Conservation (phyloP, 2,113 vertebrate species). For the Struthio camelus region DNA sequence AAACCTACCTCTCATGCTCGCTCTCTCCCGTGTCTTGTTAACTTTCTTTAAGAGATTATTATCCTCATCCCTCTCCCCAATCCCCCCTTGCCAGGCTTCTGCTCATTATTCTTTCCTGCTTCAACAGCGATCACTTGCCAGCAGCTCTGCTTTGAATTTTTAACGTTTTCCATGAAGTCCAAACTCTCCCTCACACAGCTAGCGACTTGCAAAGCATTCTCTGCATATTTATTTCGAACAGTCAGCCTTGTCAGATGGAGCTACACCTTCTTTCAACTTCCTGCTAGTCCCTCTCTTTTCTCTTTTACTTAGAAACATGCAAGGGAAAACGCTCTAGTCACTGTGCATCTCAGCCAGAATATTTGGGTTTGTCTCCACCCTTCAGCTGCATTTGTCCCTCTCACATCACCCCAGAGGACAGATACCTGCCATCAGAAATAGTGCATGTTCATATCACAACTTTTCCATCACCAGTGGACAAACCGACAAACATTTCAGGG, state of each 20-base stretch:
- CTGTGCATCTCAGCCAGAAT: not conserved
- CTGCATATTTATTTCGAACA: not conserved
- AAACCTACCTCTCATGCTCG: not conserved
- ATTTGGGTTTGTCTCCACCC: not conserved
- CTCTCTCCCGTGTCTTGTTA: not conserved
- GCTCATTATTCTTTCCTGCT: slow-evolving; percentile 10
- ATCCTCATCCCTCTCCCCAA: not conserved
- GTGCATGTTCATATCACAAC: not conserved
- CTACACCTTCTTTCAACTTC: not conserved
- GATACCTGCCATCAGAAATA: not conserved
- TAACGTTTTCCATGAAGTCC: not conserved
- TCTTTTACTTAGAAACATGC: not conserved
- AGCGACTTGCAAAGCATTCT: not conserved
- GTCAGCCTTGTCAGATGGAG: not conserved
- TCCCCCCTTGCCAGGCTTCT: not conserved
- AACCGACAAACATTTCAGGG: not conserved
- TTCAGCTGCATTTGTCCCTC: not conserved
- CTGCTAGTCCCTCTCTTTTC: not conserved
- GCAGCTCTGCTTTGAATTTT: slow-evolving; percentile 32
- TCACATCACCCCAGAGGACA: not conserved
- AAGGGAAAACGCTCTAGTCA: rapidly evolving
- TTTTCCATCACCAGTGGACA: not conserved
- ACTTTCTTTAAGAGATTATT: not conserved
- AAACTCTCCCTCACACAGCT: not conserved
- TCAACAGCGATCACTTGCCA: not conserved